These are phyloP conservation scores for Drosophila littoralis DNA, from an alignment of 1,140 invertebrate species.

Conservation along the genomic window DNA sequence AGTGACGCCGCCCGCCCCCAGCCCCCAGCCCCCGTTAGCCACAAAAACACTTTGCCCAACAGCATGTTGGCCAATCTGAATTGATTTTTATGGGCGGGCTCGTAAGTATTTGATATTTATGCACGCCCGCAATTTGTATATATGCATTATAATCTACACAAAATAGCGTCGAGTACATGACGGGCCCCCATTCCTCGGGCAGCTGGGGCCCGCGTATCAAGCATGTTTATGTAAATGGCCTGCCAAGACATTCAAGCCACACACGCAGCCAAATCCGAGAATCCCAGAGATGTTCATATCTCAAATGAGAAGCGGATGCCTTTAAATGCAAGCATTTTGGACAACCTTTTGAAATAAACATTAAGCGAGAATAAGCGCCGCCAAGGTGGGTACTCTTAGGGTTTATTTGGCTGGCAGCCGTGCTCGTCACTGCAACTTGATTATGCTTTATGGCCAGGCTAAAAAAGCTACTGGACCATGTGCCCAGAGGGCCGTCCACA, in stretches of 20 bases:
- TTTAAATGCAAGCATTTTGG: slow-evolving; percentile 33
- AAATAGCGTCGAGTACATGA: slow-evolving; percentile 47
- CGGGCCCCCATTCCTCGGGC: slow-evolving; percentile 2
- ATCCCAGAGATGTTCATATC: slow-evolving; percentile 2
- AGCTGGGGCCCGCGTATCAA: background rate
- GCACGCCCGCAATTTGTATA: slow-evolving; percentile 58
- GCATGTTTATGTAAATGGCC: slow-evolving; percentile 49
- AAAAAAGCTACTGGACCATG: slow-evolving; percentile 55
- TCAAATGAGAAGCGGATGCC: slow-evolving; percentile 21
- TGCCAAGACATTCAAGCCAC: slow-evolving; percentile 8
- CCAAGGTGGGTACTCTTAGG: background rate
- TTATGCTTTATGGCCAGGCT: slow-evolving; percentile 64
- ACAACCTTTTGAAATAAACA: slow-evolving; percentile 22
- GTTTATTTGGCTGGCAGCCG: slow-evolving; percentile 8
- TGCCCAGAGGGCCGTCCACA: slow-evolving; percentile 21
- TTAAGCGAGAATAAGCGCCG: slow-evolving; percentile 42
- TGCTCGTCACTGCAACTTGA: slow-evolving; percentile 54
- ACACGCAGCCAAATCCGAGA: slow-evolving; percentile 16
- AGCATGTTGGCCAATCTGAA: slow-evolving; percentile 57
- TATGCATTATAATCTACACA: slow-evolving; percentile 55
- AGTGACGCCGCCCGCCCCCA: too few relatives aligned
- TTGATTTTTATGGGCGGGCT: slow-evolving; percentile 76
- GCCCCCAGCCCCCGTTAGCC: too few relatives aligned
- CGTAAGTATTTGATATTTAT: slow-evolving; percentile 80
- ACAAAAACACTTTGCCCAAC: slow-evolving; percentile 11